Base-by-base conservation (phyloP, 2,888 invertebrate genomes). In the Ptychoptera albimana region DNA sequence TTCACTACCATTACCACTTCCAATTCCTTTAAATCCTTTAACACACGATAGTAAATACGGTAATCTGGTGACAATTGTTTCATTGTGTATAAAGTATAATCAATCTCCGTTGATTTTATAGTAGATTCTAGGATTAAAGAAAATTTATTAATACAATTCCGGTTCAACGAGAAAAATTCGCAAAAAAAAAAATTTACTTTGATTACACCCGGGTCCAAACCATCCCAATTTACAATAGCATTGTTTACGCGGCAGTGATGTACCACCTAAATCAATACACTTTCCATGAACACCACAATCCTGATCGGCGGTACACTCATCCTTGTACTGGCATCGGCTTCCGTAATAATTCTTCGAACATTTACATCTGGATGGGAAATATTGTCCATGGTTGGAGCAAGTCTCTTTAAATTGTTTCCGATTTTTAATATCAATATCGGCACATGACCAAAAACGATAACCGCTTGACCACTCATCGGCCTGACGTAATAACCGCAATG, bases 371-470 rank as follows among this genome's bases (percentile, higher is more conserved):
- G 79, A 81, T 34, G 82, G 69, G 55, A 81, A 75, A 66, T 77
- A 79, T 63, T 78, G 78, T 4, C 94, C 94, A 57, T 85, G 82
- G 2, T 82, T 82, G 42, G 82, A 84, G 60, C 94, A 94, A 2
- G 76, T 75, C 63, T 91, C 89, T 50, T 79, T 77, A 65, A 81
- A 89, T 37, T 77, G 73, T 60, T 80, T 82, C 42, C 77, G 83
- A 75, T 60, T 50, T 49, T 75, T 68, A 48, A 94, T 84, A 57
- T 92, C 88, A 44, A 96, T 83, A 64, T 96, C 94, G 2, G 93
- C 85, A 60, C 96, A 96, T 1, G 91, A 91, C 89, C 91, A 93
- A 70, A 96, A 94, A 49, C 82, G 70, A 66, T 93, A 94, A 54
- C 71, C 75, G 45, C 72, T 67, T 0, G 81, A 77, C 91, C 92